Conservation (phyloP, 2,888 invertebrate genomes). For the Megamerina dolium region DNA sequence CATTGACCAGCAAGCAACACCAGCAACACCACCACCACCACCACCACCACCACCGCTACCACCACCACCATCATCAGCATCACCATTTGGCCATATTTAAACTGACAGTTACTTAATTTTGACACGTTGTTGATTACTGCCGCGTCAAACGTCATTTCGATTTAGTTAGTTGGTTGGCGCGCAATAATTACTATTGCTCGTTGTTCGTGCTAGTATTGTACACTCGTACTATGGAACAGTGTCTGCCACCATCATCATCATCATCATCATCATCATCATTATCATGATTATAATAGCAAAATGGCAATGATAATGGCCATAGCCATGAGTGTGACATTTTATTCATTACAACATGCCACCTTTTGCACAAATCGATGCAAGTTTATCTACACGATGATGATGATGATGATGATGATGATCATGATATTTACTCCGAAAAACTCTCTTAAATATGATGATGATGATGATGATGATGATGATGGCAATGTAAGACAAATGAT, state of each 20-base stretch:
- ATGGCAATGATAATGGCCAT: too few species aligned
- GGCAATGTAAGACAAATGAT: too few species aligned
- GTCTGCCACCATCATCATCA: not conserved
- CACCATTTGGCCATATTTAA: constrained; percentile 30
- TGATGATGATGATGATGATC: too few species aligned
- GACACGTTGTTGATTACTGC: constrained; percentile 31
- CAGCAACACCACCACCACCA: not conserved
- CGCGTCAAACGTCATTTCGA: constrained; percentile 26
- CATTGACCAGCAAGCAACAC: not conserved
- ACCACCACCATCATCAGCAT: not conserved
- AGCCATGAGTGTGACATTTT: not conserved
- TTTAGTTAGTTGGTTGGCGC: constrained; percentile 14
- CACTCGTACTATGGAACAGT: not conserved
- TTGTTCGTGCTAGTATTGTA: too few species aligned
- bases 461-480: too few species aligned
- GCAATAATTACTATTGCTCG: constrained; percentile 3
- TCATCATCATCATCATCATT: not conserved
- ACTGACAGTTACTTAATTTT: constrained; percentile 31
- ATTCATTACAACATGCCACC: not conserved
- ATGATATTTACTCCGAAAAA: too few species aligned
- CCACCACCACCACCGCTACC: not conserved
- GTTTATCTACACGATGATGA: too few species aligned
- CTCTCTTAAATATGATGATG: too few species aligned
- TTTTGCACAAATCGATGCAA: too few species aligned
- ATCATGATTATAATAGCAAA: too few species aligned